Evolutionary conservation across 2,113 vertebrate species (phyloP).

Genomic region (Phocoena sinus): DNA sequence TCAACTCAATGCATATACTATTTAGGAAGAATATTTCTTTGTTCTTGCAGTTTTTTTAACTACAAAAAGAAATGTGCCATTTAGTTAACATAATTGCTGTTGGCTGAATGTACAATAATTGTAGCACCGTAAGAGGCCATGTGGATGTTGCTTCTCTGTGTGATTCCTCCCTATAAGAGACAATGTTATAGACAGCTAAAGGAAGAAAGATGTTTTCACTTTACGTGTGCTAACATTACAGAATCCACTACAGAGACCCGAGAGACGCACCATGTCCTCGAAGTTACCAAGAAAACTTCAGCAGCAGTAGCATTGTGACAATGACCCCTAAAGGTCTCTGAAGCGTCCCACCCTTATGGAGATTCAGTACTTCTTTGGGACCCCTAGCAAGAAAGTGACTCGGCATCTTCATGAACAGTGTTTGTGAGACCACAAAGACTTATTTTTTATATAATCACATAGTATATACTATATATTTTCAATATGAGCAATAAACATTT

Average conservation of each 20-base stretch:
- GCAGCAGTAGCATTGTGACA: fast-evolving
- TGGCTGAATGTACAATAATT: not conserved
- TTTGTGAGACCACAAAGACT: not conserved
- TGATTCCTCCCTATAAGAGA: not conserved
- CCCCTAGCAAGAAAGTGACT: not conserved
- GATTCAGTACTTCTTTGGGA: not conserved
- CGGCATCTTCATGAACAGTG: not conserved
- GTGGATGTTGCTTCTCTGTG: not conserved
- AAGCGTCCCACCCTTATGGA: not conserved
- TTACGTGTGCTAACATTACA: not conserved
- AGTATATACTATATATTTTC: not conserved
- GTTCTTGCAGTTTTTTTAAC: not conserved
- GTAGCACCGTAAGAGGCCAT: not conserved
- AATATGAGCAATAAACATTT: not conserved
- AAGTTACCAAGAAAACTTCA: not conserved
- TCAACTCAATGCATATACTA: not conserved
- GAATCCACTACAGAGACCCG: not conserved
- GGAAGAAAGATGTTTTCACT: not conserved
- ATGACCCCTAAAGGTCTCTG: not conserved
- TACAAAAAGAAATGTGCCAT: not conserved
- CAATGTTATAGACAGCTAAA: not conserved
- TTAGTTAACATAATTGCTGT: not conserved
- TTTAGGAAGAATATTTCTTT: not conserved
- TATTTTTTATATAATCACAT: not conserved
- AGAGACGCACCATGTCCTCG: not conserved